Evolutionary conservation across 1,140 invertebrate genomes (phyloP).

Genomic region (Subanguina moxae): DNA sequence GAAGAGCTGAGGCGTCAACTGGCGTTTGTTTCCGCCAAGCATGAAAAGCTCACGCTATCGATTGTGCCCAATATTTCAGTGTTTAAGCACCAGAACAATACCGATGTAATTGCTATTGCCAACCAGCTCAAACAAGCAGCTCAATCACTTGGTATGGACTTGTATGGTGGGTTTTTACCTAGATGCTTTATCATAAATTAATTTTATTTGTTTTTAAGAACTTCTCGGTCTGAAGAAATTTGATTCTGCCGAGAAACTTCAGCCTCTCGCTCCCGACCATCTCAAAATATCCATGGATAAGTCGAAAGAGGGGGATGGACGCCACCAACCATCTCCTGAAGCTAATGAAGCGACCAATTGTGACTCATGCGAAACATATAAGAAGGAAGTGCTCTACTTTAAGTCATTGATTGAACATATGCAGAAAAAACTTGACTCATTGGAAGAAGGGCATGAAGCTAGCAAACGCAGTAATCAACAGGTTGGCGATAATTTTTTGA

Average conservation of each 20-base stretch:
- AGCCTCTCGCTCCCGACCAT: background rate
- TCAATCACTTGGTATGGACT: background rate
- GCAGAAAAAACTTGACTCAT: conserved; percentile 31
- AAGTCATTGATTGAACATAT: conserved; percentile 36
- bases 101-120: background rate
- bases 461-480: conserved; percentile 39
- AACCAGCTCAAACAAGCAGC: background rate
- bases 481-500: too few species aligned
- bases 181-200: too few species aligned
- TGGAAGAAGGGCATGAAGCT: conserved; percentile 34
- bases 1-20: conserved; percentile 25
- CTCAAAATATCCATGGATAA: too few species aligned
- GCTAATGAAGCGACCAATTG: conserved; percentile 12
- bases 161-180: background rate
- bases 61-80: background rate
- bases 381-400: conserved; percentile 39
- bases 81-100: background rate
- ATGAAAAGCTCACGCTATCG: background rate
- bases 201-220: background rate
- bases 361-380: conserved; percentile 23
- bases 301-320: too few species aligned
- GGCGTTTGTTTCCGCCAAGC: background rate
- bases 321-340: too few species aligned
- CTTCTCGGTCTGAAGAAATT: background rate
- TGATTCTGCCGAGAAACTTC: too few species aligned